Evolutionary conservation across 2,888 invertebrate species (phyloP), one percentile per base, ranked within the genome.

Genomic region (Xylocampa areola): DNA sequence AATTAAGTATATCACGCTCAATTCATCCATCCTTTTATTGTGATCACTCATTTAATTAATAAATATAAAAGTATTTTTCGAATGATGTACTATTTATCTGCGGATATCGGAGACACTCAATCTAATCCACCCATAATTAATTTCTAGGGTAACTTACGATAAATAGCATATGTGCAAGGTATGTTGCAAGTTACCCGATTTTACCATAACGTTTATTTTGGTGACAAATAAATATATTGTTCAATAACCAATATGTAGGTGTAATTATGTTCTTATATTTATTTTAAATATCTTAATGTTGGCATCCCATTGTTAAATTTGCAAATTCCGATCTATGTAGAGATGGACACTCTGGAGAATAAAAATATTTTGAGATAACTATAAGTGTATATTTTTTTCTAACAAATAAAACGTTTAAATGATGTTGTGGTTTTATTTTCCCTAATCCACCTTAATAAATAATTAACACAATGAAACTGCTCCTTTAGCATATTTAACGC

Each of bases 371-470:
- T 85, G 82, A 84, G 79, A 85, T 82, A 82, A 82, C 74, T 84
- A 45, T 86, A 86, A 85, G 84, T 88, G 84, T 87, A 87, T 87
- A 86, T 87, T 87, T 89, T 87, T 88, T 86, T 88, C 67, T 83
- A 84, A 86, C 68, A 85, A 89, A 88, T 83, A 82, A 86, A 83
- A 68, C 45, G 27, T 59, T 63, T 70, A 65, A 68, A 77, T 67
- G 57, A 68, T 16, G 30, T 30, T 45, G 35, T 73, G 11, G 32
- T 73, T 73, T 71, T 43, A 47, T 57, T 63, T 43, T 27, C 17
- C 10, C 23, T 27, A 10, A 10, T 41, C n/a, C 13, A 17, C 3
- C 4, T 36, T 14, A 8, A 10, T n/a, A n/a, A n/a, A n/a, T n/a
- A n/a, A n/a, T n/a, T n/a, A n/a, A n/a, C n/a, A n/a, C n/a, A n/a